phyloP scores from a whole-genome alignment of 1,140 invertebrate genomes.

The Anthonomus grandis region DNA sequence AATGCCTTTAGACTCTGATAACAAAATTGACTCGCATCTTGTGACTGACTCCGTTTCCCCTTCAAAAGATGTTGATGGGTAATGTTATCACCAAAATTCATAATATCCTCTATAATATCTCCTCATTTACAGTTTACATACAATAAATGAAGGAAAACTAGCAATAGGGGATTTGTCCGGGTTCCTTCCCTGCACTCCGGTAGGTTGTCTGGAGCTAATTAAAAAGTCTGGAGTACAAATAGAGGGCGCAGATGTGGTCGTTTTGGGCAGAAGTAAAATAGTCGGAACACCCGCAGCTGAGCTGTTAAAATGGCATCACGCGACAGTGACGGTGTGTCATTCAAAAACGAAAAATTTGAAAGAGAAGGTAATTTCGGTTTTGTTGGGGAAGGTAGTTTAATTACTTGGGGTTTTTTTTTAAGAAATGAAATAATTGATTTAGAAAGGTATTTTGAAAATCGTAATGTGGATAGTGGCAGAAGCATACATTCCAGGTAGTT shows the following conservation, averaged over 20 bases:
- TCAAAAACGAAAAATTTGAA: conserved; percentile 86
- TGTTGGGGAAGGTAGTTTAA: not conserved
- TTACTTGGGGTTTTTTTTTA: conserved; percentile 2
- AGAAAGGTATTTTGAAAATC: too few relatives aligned
- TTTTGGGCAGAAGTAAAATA: conserved; percentile 95
- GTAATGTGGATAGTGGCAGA: too few relatives aligned
- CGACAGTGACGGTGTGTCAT: conserved; percentile 96
- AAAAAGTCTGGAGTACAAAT: conserved; percentile 77
- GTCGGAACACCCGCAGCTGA: conserved; percentile 94
- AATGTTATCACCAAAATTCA: conserved; percentile 31
- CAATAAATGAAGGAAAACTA: conserved; percentile 85
- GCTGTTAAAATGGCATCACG: conserved; percentile 93
- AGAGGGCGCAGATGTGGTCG: conserved; percentile 84
- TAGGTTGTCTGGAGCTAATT: conserved; percentile 90
- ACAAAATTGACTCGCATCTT: conserved; percentile 78
- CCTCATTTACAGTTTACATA: conserved; percentile 66
- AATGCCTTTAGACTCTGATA: conserved; percentile 86
- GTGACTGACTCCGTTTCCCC: conserved; percentile 84
- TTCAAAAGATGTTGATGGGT: conserved; percentile 95
- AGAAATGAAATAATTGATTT: not conserved
- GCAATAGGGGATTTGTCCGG: conserved; percentile 81
- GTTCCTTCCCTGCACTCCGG: conserved; percentile 91
- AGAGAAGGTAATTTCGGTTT: conserved; percentile 61
- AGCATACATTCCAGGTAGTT: too few relatives aligned
- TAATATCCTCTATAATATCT: not conserved